Conservation (phyloP, 2,888 invertebrate genomes). For the Dasysyrphus albostriatus region DNA sequence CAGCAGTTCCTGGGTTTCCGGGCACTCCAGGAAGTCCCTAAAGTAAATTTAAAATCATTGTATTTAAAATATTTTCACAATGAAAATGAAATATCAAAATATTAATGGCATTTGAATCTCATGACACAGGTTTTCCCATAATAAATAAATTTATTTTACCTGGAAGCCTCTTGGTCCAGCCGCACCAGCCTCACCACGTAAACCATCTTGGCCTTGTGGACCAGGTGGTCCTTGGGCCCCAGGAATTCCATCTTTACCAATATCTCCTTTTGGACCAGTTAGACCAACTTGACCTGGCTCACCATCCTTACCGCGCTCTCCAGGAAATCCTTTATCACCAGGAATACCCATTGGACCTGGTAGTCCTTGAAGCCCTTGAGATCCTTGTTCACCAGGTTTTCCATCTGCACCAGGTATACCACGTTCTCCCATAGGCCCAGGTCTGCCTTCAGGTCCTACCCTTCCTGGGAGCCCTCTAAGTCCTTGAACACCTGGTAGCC, state of each 20-base stretch:
- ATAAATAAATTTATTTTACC: conserved; percentile 82
- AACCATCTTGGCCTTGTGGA: conserved; percentile 88
- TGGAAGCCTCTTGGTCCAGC: conserved; percentile 92
- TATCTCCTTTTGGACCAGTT: conserved; percentile 91
- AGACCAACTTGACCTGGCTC: conserved; percentile 89
- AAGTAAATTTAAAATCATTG: neutral
- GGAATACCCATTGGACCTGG: conserved; percentile 90
- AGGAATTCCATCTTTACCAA: conserved; percentile 90
- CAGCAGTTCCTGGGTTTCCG: conserved; percentile 89
- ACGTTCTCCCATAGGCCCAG: conserved; percentile 89
- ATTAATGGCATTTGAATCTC: too few relatives aligned
- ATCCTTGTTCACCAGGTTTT: conserved; percentile 92
- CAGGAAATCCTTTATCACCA: conserved; percentile 87
- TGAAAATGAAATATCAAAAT: too few relatives aligned
- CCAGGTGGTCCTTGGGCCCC: conserved; percentile 91
- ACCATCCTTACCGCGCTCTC: conserved; percentile 92
- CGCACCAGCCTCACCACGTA: conserved; percentile 90
- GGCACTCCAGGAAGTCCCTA: conserved; percentile 90
- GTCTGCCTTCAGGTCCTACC: conserved; percentile 89
- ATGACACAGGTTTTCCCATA: too few relatives aligned
- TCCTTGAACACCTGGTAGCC: conserved; percentile 86
- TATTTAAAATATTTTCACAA: neutral
- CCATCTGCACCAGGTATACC: conserved; percentile 93
- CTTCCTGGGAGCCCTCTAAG: conserved; percentile 88
- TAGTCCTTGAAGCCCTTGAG: conserved; percentile 91